Conservation (phyloP, 2,797 vertebrate species). For the Myiotriccus ornatus region DNA sequence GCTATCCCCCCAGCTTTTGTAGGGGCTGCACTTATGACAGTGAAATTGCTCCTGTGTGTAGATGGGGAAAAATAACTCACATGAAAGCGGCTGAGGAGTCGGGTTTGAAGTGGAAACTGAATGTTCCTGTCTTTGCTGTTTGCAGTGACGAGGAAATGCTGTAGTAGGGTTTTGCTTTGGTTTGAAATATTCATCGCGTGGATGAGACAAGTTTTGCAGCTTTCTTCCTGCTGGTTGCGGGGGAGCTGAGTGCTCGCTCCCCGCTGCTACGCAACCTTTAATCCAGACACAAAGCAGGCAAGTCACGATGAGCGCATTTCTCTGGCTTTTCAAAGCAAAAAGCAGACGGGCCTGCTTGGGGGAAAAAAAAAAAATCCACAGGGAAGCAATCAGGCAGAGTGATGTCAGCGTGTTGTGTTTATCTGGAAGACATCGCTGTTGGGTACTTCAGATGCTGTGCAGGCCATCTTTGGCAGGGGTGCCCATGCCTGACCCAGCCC, state of each 20-base stretch:
- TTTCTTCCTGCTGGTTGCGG: background rate
- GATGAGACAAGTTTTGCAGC: slow-evolving; percentile 11
- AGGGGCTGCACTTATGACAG: fast-evolving
- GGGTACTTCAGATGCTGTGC: background rate
- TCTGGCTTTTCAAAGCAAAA: slow-evolving; percentile 37
- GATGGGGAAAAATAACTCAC: background rate
- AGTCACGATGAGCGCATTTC: background rate
- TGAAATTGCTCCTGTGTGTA: background rate
- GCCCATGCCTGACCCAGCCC: background rate
- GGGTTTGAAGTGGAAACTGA: background rate
- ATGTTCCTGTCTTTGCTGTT: background rate
- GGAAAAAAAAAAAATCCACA: background rate
- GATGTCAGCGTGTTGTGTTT: background rate
- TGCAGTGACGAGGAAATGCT: background rate
- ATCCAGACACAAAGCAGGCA: slow-evolving; percentile 11
- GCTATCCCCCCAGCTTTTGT: background rate
- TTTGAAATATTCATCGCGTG: background rate
- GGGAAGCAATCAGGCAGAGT: background rate
- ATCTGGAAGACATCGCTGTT: background rate
- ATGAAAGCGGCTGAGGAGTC: background rate
- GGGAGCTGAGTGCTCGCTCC: background rate
- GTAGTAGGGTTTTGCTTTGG: background rate
- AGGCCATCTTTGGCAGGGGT: background rate
- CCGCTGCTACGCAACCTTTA: slow-evolving; percentile 31
- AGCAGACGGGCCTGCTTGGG: background rate